Evolutionary conservation across 1,140 invertebrate genomes (phyloP), one percentile per base, ranked within the genome.

Genomic region (Aphelenchoides fujianensis): DNA sequence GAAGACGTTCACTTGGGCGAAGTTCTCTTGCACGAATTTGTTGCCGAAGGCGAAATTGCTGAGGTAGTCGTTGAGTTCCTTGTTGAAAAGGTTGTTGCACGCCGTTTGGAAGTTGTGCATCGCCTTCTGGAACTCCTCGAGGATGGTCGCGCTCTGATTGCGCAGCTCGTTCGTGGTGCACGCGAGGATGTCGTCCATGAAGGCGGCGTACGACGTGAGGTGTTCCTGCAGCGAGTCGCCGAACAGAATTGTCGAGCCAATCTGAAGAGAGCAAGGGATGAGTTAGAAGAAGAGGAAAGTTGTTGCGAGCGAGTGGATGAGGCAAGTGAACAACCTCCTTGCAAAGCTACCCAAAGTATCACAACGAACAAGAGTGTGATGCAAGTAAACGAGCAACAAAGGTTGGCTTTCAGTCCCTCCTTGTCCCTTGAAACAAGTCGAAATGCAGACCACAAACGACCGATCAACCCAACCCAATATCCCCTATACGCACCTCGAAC

Each of bases 1-100:
- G 57, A 82, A 84, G 5, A 83, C 74, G 37, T 83, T 83, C 3
- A 84, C 79, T 73, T 82, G 79, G 5, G 82, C 82, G 61, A 83
- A 83, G 55, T 83, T 83, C 41, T 83, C 82, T 48, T 76, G 78
- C 1, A 83, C 71, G 69, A 82, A 82, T 69, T 79, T 84, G 9
- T 35, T 27, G 0, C 80, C 80, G 64, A 82, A 82, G 12, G 82
- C 82, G 53, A 82, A 83, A 41, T 80, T 77, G 36, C 77, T 70
- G 64, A 83, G 70, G 72, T 82, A 83, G 37, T 83, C 81, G 2
- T 72, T 72, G 34, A 80, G 67, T 70, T 83, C 82, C 55, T 83
- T 83, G 27, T 73, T 71, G 73, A 84, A 83, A 31, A 84, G 32
- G 69, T 70, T 74, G 23, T 35, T 67, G 48, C 36, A 57, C n/a